phyloP scores from a whole-genome alignment of 2,113 vertebrate genomes.

The Phylloscopus whistleri region DNA sequence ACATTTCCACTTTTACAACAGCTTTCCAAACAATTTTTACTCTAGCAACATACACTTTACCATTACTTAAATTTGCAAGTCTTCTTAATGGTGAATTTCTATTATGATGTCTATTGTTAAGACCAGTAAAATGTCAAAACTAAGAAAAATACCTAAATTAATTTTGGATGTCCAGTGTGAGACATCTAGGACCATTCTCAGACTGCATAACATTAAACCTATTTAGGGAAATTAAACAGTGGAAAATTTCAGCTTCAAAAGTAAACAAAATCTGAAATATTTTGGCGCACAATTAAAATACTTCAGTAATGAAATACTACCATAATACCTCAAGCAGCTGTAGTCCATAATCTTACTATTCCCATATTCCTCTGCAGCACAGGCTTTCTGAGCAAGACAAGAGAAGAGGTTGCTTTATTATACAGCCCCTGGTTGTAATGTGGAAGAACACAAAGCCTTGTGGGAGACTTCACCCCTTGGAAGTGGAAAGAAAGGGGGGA shows the following conservation, averaged over 20 bases:
- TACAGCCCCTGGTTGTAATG: background rate
- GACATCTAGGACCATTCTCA: background rate
- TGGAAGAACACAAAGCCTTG: background rate
- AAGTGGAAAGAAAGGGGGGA: accelerated
- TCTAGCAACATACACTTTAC: background rate
- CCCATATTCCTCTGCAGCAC: background rate
- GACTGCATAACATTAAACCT: background rate
- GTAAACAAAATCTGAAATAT: slow-evolving; percentile 37
- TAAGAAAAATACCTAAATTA: background rate
- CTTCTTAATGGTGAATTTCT: background rate
- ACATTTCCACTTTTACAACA: background rate
- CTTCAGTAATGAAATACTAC: slow-evolving; percentile 30
- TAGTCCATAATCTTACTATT: background rate
- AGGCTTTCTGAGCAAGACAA: background rate
- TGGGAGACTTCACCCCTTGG: background rate
- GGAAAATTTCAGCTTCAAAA: slow-evolving; percentile 18
- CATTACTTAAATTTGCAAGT: background rate
- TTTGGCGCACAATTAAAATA: slow-evolving; percentile 29
- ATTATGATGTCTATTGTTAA: background rate
- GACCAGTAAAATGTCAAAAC: background rate
- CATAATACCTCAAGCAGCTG: background rate
- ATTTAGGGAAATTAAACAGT: slow-evolving; percentile 45
- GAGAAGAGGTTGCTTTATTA: background rate
- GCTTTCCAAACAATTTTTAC: background rate
- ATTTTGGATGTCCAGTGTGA: background rate